Conservation (phyloP, 2,113 vertebrate genomes). For the Elephantulus edwardii region DNA sequence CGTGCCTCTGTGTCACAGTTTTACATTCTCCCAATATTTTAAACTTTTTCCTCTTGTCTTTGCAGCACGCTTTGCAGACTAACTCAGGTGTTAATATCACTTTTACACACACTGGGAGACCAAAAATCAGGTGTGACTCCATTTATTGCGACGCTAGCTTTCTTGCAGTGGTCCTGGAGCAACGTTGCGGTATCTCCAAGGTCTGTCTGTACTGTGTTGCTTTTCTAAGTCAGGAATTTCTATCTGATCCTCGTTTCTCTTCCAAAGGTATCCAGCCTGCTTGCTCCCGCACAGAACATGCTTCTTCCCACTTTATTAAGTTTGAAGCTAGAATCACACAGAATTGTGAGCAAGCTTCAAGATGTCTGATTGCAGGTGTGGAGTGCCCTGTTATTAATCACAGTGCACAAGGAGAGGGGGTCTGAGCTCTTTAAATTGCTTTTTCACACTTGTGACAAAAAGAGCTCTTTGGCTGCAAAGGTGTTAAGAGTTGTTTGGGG, state of each 20-base stretch:
- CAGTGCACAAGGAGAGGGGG: background rate
- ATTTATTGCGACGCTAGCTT: too few relatives aligned
- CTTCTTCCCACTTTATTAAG: background rate
- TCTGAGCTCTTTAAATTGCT: background rate
- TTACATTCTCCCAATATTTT: too few relatives aligned
- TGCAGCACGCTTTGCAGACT: too few relatives aligned
- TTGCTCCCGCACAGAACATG: fast-evolving
- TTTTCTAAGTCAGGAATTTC: background rate
- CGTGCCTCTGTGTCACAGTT: too few relatives aligned
- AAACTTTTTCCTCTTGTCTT: too few relatives aligned
- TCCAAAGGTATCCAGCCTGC: background rate
- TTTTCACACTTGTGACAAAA: background rate
- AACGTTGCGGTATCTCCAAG: too few relatives aligned
- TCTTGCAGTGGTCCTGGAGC: too few relatives aligned
- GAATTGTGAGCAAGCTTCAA: background rate
- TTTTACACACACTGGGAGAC: too few relatives aligned
- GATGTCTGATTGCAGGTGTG: background rate
- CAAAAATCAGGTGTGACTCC: too few relatives aligned
- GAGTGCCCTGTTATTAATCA: fast-evolving
- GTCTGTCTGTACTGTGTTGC: fast-evolving
- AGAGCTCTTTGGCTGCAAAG: slow-evolving; percentile 54
- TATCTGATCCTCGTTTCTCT: background rate
- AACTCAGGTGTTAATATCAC: too few relatives aligned
- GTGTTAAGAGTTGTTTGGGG: background rate
- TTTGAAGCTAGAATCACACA: fast-evolving